Percentiles rank a stretch among this genome's conserved stretches.
Evolutionary conservation across 2,113 vertebrate species (phyloP).

Genomic region (Vulpes ferrilata): DNA sequence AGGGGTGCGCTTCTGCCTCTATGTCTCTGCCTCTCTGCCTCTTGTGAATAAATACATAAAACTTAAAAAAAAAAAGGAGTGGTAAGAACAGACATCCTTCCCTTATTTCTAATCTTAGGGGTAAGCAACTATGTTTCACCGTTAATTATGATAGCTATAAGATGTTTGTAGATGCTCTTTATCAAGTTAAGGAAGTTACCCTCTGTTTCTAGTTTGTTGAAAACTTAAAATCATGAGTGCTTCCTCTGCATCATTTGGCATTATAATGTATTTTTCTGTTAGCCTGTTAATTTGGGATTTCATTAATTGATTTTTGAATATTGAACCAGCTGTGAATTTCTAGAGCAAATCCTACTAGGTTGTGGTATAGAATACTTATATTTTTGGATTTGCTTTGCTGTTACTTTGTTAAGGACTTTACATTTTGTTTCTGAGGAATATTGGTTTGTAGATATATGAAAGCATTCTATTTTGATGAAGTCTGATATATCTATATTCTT

Average conservation of each 20-base stretch:
- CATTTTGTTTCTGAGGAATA: not conserved
- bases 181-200: not conserved
- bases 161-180: not conserved
- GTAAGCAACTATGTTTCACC: not conserved
- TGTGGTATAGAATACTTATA: constrained; percentile 18
- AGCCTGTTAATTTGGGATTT: not conserved
- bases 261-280: not conserved
- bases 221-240: not conserved
- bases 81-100: not conserved
- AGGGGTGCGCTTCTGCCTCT: too few relatives aligned
- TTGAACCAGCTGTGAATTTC: not conserved
- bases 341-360: not conserved
- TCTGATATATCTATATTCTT: not conserved
- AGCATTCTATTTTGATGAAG: too few relatives aligned
- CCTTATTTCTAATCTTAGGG: constrained; percentile 1
- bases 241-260: constrained; percentile 4
- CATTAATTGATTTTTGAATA: constrained; percentile 1
- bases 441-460: not conserved
- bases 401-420: constrained; percentile 35
- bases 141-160: not conserved
- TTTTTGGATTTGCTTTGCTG: constrained; percentile 18
- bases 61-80: not conserved
- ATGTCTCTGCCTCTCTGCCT: too few relatives aligned
- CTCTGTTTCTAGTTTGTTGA: not conserved
- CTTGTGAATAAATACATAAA: too few relatives aligned